Evolutionary conservation across 2,113 vertebrate species (phyloP).

Genomic region (Tragelaphus strepsiceros): DNA sequence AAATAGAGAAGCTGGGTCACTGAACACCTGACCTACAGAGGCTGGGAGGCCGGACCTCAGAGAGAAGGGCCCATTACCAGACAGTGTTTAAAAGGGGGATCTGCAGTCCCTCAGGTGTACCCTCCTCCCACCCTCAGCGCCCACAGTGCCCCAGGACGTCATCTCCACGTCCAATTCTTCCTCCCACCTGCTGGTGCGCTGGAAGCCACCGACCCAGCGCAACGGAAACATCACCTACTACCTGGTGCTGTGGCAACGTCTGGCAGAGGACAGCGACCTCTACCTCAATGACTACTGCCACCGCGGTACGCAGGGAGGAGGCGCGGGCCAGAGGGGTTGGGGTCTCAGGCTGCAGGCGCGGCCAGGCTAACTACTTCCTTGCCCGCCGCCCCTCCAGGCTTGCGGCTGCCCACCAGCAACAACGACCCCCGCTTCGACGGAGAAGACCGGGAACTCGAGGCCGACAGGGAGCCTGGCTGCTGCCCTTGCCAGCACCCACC

Average conservation of each 20-base stretch:
- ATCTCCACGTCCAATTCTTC: constrained; percentile 86
- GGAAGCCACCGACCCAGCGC: constrained; percentile 83
- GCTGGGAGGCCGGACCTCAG: too few relatives aligned
- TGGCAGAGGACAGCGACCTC: constrained; percentile 83
- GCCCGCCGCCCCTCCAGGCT: constrained; percentile 56
- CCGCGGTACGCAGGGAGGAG: constrained; percentile 75
- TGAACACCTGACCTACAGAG: not conserved
- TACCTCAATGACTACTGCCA: constrained; percentile 85
- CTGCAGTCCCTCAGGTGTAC: accelerated
- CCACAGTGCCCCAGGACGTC: constrained; percentile 82
- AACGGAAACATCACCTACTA: constrained; percentile 87
- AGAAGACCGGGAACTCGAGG: constrained; percentile 49
- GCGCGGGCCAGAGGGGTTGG: not conserved
- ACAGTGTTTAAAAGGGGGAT: not conserved
- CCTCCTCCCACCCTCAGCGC: constrained; percentile 70
- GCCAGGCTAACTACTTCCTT: not conserved
- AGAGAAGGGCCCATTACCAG: not conserved
- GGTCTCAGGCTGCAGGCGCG: not conserved
- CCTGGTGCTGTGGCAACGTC: constrained; percentile 85
- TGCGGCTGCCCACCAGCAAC: constrained; percentile 84
- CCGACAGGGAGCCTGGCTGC: constrained; percentile 77
- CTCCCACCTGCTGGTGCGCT: constrained; percentile 84
- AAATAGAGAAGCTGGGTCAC: not conserved
- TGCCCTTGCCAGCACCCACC: constrained; percentile 80
- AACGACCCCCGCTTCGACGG: constrained; percentile 78